Evolutionary conservation across 2,797 vertebrate species (phyloP), one percentile per base, ranked within the genome.

Genomic region (Silurus aristotelis): DNA sequence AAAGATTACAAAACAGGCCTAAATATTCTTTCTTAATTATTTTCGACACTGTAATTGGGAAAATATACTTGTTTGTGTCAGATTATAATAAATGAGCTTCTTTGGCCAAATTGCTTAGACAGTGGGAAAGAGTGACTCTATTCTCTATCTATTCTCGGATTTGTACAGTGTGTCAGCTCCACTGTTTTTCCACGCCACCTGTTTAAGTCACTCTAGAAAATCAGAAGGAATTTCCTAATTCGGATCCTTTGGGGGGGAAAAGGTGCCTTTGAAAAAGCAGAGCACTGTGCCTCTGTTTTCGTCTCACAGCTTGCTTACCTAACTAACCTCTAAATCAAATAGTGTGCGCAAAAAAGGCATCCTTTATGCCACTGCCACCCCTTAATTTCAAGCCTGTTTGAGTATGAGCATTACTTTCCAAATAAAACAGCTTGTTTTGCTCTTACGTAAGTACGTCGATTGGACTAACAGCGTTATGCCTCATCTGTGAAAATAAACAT

Each of bases 391-490:
- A 79, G 55, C 80, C 84, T 94, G 91, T 94, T 94, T 95, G 92
- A 93, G 90, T 92, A 92, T 88, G 89, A 90, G 85, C 58, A 82
- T 77, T 14, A 87, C 91, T 91, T 92, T 95, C 94, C 94, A 95
- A 94, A 94, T 92, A 91, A 94, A 95, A 94, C 86, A 94, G 88
- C 91, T 93, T 94, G 91, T 93, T 93, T 92, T 92, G 91, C 92
- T 91, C 89, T 93, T 90, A 89, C 90, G 83, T 93, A 92, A 91
- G 90, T 88, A 48, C 48, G 70, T 82, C 85, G 76, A 52, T 19
- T 58, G 25, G 86, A 82, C 76, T 76, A 72, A 83, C 27, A n/a
- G 80, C 63, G 77, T 72, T 81, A 82, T 85, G 75, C 73, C 89
- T 87, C 63, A 58, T 86, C 55, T 71, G 61, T 75, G 71, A 87